phyloP scores from a whole-genome alignment of 35 echinoderm and acorn worm species.

The Heliocidaris tuberculata region DNA sequence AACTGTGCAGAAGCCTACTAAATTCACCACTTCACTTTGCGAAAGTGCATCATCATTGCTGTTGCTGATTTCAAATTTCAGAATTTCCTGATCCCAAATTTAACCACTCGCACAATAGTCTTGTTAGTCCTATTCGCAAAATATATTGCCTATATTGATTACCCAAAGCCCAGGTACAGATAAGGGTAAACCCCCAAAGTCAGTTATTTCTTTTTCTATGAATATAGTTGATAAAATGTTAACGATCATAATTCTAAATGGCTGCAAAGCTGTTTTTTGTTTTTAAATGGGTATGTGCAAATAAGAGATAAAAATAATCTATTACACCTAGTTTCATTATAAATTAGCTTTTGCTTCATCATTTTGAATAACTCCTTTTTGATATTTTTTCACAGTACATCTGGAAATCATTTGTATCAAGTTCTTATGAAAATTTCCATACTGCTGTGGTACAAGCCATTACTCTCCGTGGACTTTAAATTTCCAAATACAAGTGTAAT shows the following conservation, averaged over 20 bases:
- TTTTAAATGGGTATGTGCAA: not conserved
- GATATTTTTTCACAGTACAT: not conserved
- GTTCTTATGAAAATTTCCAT: not conserved
- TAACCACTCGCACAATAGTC: no score
- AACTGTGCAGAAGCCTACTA: no score
- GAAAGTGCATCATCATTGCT: no score
- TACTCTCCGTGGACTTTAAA: not conserved
- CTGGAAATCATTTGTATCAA: not conserved
- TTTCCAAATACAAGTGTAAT: not conserved
- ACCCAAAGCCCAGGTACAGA: no score
- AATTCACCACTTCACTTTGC: no score
- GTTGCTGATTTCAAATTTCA: no score
- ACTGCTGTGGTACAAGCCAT: not conserved
- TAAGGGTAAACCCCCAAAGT: no score
- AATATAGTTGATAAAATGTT: not conserved
- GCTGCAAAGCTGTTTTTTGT: not conserved
- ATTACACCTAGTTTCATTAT: not conserved
- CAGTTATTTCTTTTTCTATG: not conserved
- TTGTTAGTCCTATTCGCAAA: no score
- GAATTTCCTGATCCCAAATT: no score
- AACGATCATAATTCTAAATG: not conserved
- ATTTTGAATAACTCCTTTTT: no score
- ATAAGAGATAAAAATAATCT: not conserved
- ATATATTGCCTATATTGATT: no score
- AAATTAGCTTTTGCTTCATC: not conserved